phyloP scores from a whole-genome alignment of 2,797 vertebrate genomes.

The Buceros bicornis region DNA sequence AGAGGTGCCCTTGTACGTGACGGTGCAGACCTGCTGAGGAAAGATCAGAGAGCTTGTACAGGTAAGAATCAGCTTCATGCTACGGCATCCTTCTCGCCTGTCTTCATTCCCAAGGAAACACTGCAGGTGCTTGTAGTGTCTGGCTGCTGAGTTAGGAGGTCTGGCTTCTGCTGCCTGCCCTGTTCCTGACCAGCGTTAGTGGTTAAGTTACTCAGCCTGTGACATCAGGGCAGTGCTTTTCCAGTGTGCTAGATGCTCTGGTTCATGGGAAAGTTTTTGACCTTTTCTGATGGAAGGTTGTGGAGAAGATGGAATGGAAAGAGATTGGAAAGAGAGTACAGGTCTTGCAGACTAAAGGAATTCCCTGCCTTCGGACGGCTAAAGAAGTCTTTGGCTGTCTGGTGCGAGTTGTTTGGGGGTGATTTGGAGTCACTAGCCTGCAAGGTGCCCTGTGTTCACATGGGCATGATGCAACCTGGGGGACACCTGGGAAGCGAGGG shows the following conservation, averaged over 20 bases:
- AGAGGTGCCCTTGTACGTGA: not conserved
- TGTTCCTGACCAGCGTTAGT: not conserved
- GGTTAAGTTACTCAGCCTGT: not conserved
- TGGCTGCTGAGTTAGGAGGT: not conserved
- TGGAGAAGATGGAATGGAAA: not conserved
- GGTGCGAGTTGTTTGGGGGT: rapidly evolving
- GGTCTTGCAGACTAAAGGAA: not conserved
- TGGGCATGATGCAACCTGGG: rapidly evolving
- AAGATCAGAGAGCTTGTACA: not conserved
- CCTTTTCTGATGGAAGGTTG: not conserved
- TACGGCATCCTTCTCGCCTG: not conserved
- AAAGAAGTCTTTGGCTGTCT: not conserved
- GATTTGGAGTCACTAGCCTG: not conserved
- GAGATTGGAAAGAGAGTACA: not conserved
- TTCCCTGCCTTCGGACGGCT: not conserved
- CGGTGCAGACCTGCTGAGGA: not conserved
- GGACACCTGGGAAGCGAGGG: not conserved
- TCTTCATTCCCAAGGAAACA: not conserved
- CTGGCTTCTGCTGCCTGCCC: not conserved
- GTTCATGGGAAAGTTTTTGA: not conserved
- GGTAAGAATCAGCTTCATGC: not conserved
- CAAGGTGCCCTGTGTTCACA: not conserved
- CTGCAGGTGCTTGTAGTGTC: not conserved
- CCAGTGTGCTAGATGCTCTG: rapidly evolving
- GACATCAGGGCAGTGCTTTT: not conserved